Evolutionary conservation across 2,888 invertebrate species (phyloP), one percentile per base, ranked within the genome.

Genomic region (Linnaemya vulpina): DNA sequence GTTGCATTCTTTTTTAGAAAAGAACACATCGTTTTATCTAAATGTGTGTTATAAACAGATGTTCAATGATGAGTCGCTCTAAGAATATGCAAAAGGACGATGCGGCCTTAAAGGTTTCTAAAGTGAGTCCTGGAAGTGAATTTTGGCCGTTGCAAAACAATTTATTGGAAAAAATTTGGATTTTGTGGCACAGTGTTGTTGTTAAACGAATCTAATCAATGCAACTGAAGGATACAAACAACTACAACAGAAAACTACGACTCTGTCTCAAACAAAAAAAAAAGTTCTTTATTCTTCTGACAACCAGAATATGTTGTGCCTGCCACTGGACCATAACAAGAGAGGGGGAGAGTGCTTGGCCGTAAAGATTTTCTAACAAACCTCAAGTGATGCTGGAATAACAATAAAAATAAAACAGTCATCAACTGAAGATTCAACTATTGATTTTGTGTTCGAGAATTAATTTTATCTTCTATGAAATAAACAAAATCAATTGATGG

Each of bases 351-450:
- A 55, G 30, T 65, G 20, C 30, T 43, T 55, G 17, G 43, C 10
- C 8, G 4, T 65, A 76, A 76, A 67, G 3, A 30, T 30, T 75
- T 55, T 17, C n/a, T 17, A 73, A 55, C 17, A 51, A 43, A 15
- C 0, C 22, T 62, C 8, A 53, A 65, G 55, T 35, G 55, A 20
- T 46, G 35, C 55, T 67, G 17, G 10, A 20, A 55, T 11, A 30
- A 55, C 8, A 15, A 30, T 17, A 22, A 49, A 63, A 11, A 7
- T 9, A 17, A 53, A 55, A 22, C 20, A 30, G 46, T 46, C 20
- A 30, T 17, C 30, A 43, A 55, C 10, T n/a, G 8, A 43, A 43
- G 40, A 43, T 13, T 53, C 63, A 63, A 13, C 25, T 65, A 40
- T 53, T 51, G 11, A 38, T 51, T 63, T 35, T 62, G 51, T 73